Evolutionary conservation across 2,113 vertebrate species (phyloP).

Genomic region (Bubo blakistoni): DNA sequence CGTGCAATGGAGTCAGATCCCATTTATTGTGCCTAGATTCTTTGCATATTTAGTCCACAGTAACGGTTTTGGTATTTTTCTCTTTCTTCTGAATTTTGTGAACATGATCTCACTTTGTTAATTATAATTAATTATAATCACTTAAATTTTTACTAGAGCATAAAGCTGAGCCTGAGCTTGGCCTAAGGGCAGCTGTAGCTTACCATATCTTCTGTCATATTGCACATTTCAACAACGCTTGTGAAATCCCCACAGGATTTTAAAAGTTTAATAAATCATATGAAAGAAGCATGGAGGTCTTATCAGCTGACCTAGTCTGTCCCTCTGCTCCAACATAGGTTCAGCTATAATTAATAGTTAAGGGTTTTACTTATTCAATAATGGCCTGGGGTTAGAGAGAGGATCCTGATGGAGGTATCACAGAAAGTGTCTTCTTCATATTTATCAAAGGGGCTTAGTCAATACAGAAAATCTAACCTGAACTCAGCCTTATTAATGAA

Average conservation of each 20-base stretch:
- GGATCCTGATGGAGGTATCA: neutral
- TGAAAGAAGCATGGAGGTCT: neutral
- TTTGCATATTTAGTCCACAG: neutral
- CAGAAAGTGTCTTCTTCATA: neutral
- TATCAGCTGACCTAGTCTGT: neutral
- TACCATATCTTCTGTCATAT: neutral
- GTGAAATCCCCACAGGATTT: neutral
- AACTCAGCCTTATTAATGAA: neutral
- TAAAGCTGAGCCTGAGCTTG: neutral
- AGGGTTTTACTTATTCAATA: neutral
- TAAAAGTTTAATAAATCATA: neutral
- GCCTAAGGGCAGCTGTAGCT: neutral
- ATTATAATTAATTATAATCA: too few species aligned
- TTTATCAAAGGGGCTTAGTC: neutral
- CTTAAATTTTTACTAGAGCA: neutral
- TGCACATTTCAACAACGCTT: neutral
- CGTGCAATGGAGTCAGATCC: neutral
- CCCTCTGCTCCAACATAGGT: neutral
- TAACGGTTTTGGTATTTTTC: fast-evolving
- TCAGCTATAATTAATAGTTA: neutral
- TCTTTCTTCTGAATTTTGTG: neutral
- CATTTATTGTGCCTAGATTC: neutral
- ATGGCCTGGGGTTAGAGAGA: neutral
- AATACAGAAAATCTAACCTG: neutral
- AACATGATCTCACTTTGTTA: neutral